phyloP scores from a whole-genome alignment of 1,140 invertebrate genomes.

The Scylla paramamosain region DNA sequence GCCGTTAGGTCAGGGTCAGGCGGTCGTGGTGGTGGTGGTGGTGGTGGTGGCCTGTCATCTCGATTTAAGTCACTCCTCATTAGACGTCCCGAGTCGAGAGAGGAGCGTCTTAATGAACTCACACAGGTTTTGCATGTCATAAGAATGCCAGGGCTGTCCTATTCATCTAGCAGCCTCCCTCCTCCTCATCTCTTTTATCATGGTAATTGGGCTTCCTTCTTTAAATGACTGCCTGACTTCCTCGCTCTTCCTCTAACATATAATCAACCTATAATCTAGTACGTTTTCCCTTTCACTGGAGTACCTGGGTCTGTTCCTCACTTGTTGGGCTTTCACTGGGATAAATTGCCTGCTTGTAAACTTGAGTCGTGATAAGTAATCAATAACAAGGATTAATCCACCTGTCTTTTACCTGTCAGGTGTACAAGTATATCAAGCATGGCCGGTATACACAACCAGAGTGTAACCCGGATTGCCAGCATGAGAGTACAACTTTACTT shows the following conservation, averaged over 20 bases:
- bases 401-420: too few species aligned
- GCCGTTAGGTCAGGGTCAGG: neutral
- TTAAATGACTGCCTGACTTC: neutral
- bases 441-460: too few species aligned
- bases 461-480: too few species aligned
- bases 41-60: neutral
- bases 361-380: neutral
- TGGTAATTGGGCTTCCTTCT: neutral
- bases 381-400: neutral
- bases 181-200: neutral
- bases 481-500: too few species aligned
- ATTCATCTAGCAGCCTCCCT: slow-evolving; percentile 19
- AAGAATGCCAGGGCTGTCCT: neutral
- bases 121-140: neutral
- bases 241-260: neutral
- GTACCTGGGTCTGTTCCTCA: neutral
- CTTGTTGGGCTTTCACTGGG: neutral
- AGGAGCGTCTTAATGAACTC: neutral
- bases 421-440: too few species aligned
- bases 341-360: neutral
- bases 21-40: neutral
- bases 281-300: neutral
- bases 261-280: neutral
- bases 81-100: neutral
- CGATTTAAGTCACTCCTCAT: neutral